Base-by-base conservation (phyloP, 2,888 invertebrate genomes). In the Hylaea fasciaria region DNA sequence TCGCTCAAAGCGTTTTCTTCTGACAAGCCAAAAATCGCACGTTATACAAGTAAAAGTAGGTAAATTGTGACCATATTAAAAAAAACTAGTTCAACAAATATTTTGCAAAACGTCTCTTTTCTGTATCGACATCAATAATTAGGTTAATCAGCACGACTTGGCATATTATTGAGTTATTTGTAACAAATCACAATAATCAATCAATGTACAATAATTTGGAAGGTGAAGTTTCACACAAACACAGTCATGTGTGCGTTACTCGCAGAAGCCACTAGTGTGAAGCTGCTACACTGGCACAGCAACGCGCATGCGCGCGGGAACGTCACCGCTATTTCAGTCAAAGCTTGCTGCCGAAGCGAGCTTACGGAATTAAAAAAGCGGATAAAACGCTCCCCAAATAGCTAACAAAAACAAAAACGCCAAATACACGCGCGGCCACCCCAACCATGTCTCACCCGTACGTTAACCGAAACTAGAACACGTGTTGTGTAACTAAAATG, bases 251-350 rank as follows among this genome's bases (percentile, higher is more conserved):
- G 41, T 47, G 51, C 35, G 52, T 47, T 12, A 46, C 1, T 37
- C 13, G 12, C 22, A 44, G 3, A n/a, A 29, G 0, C 7, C 7
- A 35, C 13, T 28, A n/a, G 32, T 1, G 0, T 39, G 11, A 47
- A 50, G 1, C 47, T 62, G 16, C 1, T 0, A 2, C 14, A 48
- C 61, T 57, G 61, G 0, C 10, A 17, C 2, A 9, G 11, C 29
- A 16, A 9, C 14, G 47, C 71, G 66, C 89, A 82, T 74, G 90
- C 89, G 88, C 85, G 39, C 50, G 3, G 29, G 83, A 85, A 88
- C 89, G 87, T 87, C 89, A 87, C 74, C 67, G 83, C 88, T 91
- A 91, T 91, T 91, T 90, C 84, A 86, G 91, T 88, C 82, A 75
- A 80, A 81, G 80, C 82, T 60, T 61, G 64, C 62, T 43, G 45